Evolutionary conservation across 2,113 vertebrate genomes (phyloP).

Genomic region (Pteropus alecto): DNA sequence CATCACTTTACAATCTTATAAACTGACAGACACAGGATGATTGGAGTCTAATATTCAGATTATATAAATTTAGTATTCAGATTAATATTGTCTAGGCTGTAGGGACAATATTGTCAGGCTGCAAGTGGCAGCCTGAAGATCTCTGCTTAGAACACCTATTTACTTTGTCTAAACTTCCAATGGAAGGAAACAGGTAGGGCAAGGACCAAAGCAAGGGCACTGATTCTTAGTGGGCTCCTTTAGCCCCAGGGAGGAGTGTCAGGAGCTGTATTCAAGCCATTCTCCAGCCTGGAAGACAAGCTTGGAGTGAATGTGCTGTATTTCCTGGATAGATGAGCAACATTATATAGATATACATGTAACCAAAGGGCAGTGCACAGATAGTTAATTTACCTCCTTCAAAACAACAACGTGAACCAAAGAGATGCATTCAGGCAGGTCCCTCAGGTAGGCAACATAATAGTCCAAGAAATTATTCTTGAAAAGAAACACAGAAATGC

Average conservation of each 20-base stretch:
- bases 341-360: not conserved
- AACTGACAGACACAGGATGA: not conserved
- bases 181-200: not conserved
- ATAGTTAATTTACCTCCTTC: constrained; percentile 82
- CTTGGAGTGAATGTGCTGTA: not conserved
- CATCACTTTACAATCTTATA: not conserved
- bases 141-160: not conserved
- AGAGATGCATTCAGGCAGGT: constrained; percentile 95
- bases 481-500: constrained; percentile 61
- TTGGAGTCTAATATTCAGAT: not conserved
- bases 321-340: not conserved
- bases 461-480: constrained; percentile 97
- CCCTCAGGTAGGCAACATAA: constrained; percentile 95
- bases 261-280: not conserved
- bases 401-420: constrained; percentile 88
- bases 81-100: not conserved
- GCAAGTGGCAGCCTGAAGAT: not conserved
- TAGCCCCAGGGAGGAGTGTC: not conserved
- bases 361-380: not conserved
- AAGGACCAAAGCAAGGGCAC: not conserved
- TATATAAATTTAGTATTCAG: not conserved
- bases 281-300: not conserved
- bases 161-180: not conserved
- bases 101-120: not conserved
- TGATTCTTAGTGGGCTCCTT: not conserved